Percentiles rank a stretch among this genome's conserved stretches.
phyloP scores from a whole-genome alignment of 2,113 vertebrate genomes.

The Romanogobio albipinnatus region DNA sequence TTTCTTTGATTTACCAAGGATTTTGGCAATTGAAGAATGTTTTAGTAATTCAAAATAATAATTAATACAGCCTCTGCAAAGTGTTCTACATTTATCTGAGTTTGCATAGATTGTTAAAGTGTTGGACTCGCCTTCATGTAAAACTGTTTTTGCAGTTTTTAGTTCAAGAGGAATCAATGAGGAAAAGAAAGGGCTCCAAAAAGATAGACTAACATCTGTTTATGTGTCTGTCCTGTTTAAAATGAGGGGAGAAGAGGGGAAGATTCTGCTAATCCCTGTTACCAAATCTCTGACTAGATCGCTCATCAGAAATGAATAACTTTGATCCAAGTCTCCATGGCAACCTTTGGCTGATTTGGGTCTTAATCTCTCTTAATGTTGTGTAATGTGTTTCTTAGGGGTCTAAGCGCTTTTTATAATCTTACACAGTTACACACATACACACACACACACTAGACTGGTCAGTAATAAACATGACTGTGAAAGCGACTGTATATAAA shows the following conservation, averaged over 20 bases:
- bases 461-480: slow-evolving; percentile 6
- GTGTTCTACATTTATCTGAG: background rate
- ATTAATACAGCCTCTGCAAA: background rate
- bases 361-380: slow-evolving; percentile 68
- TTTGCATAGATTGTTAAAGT: background rate
- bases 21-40: background rate
- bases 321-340: slow-evolving; percentile 53
- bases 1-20: background rate
- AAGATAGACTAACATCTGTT: slow-evolving; percentile 32
- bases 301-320: slow-evolving; percentile 61
- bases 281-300: slow-evolving; percentile 60
- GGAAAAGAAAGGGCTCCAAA: background rate
- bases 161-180: slow-evolving; percentile 2
- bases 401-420: slow-evolving; percentile 42
- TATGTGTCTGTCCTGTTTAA: slow-evolving; percentile 28
- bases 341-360: slow-evolving; percentile 45
- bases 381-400: slow-evolving; percentile 62
- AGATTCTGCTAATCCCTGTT: slow-evolving; percentile 61
- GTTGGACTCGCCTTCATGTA: background rate
- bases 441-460: background rate
- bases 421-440: slow-evolving; percentile 17
- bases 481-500: background rate
- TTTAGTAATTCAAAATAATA: background rate
- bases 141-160: background rate
- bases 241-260: background rate